phyloP scores from a whole-genome alignment of 2,888 invertebrate species.

The Dermolepida albohirtum region DNA sequence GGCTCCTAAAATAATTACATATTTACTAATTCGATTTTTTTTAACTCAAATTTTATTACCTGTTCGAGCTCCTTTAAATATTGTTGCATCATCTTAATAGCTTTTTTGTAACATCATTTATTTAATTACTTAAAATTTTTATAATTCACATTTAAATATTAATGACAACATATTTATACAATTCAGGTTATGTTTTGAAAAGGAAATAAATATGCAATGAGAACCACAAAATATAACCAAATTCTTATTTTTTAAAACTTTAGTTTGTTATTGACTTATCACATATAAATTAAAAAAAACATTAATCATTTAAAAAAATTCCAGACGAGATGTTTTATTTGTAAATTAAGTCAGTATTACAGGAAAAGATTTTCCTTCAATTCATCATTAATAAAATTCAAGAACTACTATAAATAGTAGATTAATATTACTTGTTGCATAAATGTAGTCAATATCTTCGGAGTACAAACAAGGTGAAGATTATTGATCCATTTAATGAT shows the following conservation, averaged over 20 bases:
- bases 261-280: constrained; percentile 3
- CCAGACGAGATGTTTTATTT: no score
- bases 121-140: not conserved
- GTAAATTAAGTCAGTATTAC: no score
- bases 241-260: not conserved
- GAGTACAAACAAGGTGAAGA: not conserved
- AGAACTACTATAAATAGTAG: no score
- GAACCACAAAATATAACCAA: not conserved
- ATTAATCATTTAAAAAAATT: no score
- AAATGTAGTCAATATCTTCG: no score
- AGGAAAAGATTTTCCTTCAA: no score
- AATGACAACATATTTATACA: no score
- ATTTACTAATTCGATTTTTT: not conserved
- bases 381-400: no score
- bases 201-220: not conserved
- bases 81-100: constrained; percentile 81
- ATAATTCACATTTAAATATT: not conserved
- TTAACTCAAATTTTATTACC: constrained; percentile 64
- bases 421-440: not conserved
- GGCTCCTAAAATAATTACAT: constrained; percentile 83
- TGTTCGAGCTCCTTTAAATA: constrained; percentile 89
- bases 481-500: not conserved
- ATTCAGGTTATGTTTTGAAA: constrained; percentile 24
- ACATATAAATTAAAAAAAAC: not conserved
- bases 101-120: not conserved